Conservation (phyloP, 2,888 invertebrate species). For the Anaspis maculata region DNA sequence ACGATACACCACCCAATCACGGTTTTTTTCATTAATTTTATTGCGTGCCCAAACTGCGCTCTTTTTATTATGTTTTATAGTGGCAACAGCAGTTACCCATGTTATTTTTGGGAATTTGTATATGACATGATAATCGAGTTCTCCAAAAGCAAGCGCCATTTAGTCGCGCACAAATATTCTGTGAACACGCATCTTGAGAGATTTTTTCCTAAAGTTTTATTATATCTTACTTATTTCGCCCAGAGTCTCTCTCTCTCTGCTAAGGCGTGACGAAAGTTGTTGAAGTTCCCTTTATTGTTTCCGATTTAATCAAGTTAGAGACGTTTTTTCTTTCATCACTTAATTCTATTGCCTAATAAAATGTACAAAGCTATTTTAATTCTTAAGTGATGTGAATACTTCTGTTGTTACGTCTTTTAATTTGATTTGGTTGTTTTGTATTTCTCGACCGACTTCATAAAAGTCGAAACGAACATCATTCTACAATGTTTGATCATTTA, state of each 20-base stretch:
- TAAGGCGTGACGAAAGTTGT: slow-evolving; percentile 27
- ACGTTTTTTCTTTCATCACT: slow-evolving; percentile 19
- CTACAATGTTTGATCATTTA: neutral
- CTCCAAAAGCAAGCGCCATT: slow-evolving; percentile 19
- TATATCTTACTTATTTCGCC: slow-evolving; percentile 18
- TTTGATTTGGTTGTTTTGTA: slow-evolving; percentile 12
- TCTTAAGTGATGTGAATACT: slow-evolving; percentile 11
- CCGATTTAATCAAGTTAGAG: slow-evolving; percentile 33
- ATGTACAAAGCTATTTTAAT: slow-evolving; percentile 20
- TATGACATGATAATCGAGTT: slow-evolving; percentile 23
- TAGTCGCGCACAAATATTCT: slow-evolving; percentile 19
- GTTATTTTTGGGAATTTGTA: neutral
- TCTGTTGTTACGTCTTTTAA: slow-evolving; percentile 10
- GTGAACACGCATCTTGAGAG: slow-evolving; percentile 21
- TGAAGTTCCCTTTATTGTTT: slow-evolving; percentile 31
- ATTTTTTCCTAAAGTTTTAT: slow-evolving; percentile 22
- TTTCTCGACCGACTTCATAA: slow-evolving; percentile 5
- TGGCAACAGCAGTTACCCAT: too few species aligned
- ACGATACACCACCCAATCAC: slow-evolving; percentile 15
- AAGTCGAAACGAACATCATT: slow-evolving; percentile 3
- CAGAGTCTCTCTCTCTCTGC: slow-evolving; percentile 15
- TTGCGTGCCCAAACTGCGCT: slow-evolving; percentile 5
- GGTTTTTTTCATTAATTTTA: slow-evolving; percentile 10
- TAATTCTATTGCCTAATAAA: slow-evolving; percentile 26
- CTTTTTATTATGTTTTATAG: slow-evolving; percentile 1